Base-by-base conservation (phyloP, 2,797 vertebrate species). In the Thamnophis elegans region DNA sequence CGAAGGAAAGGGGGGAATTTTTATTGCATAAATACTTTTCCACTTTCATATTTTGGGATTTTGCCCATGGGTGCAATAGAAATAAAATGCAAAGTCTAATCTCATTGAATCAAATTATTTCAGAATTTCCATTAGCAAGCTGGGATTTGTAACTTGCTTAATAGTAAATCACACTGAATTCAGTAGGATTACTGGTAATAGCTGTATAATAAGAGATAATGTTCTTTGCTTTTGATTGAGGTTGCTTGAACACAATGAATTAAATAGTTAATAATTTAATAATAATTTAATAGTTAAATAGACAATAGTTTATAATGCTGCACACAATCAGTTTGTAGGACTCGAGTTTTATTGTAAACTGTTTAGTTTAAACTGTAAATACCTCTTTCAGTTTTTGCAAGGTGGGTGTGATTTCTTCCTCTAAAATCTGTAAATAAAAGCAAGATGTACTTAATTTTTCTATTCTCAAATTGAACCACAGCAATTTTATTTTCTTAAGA, bases 301-400 rank as follows among this genome's bases (percentile, higher is more conserved):
- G 73, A 25, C 73, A 5, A 47, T 82, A 9, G 36, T 25, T 25
- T 5, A 82, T 4, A 82, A 82, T 82, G 73, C 42, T 25, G 42
- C 42, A 12, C 25, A 25, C 36, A 25, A 47, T 47, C 20, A 82
- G 20, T 82, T 47, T 0, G 0, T 82, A 25, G 36, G 9, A 42
- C 18, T n/a, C n/a, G n/a, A n/a, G n/a, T n/a, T n/a, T n/a, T n/a
- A n/a, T n/a, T n/a, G 51, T n/a, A 32, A n/a, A 54, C 16, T 73
- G n/a, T 25, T 56, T 28, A 22, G 1, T 16, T 88, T 36, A 42
- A 93, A 62, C 25, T 25, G 54, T 26, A 93, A 93, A 9, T 96
- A 99, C 99, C 98, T 99, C 98, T 97, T 98, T 99, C 91, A 99
- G 97, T 96, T 99, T 99, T 85, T 98, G 97, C 97, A 99, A 98